Percentiles rank a stretch among this genome's conserved stretches.
Conservation (phyloP, 2,113 vertebrate genomes). For the Sinocyclocheilus anophthalmus region DNA sequence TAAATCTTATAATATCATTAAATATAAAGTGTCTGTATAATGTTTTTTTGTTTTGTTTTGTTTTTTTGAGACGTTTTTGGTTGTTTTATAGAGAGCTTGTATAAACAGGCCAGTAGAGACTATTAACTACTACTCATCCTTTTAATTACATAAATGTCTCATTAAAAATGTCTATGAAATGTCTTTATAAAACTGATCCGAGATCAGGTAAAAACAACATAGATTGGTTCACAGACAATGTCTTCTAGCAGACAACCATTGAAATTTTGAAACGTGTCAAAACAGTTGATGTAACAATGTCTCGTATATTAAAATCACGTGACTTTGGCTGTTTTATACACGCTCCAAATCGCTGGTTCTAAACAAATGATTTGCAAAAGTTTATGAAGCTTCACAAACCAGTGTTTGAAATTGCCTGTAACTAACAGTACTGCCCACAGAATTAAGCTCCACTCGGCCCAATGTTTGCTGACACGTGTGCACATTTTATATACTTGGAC, state of each 20-base stretch:
- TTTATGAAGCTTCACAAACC: background rate
- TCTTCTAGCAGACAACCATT: background rate
- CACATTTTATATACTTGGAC: constrained; percentile 14
- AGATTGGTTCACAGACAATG: background rate
- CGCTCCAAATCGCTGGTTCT: background rate
- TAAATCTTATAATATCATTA: too few species aligned
- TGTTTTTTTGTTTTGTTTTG: too few species aligned
- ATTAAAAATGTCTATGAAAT: background rate
- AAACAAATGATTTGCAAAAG: background rate
- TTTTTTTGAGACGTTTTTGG: too few species aligned
- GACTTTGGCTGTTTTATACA: background rate
- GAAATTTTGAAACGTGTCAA: background rate
- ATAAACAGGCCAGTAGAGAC: too few species aligned
- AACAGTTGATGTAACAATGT: background rate
- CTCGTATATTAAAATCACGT: background rate
- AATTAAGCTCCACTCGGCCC: too few species aligned
- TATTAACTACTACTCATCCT: too few species aligned
- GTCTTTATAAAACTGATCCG: background rate
- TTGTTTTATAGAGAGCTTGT: too few species aligned
- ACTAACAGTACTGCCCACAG: background rate
- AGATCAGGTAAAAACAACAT: background rate
- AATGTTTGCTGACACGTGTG: background rate
- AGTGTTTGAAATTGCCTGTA: background rate
- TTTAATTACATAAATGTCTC: too few species aligned
- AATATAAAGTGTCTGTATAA: too few species aligned